Evolutionary conservation across 2,113 vertebrate species (phyloP), one percentile per base, ranked within the genome.

Genomic region (Equus quagga): DNA sequence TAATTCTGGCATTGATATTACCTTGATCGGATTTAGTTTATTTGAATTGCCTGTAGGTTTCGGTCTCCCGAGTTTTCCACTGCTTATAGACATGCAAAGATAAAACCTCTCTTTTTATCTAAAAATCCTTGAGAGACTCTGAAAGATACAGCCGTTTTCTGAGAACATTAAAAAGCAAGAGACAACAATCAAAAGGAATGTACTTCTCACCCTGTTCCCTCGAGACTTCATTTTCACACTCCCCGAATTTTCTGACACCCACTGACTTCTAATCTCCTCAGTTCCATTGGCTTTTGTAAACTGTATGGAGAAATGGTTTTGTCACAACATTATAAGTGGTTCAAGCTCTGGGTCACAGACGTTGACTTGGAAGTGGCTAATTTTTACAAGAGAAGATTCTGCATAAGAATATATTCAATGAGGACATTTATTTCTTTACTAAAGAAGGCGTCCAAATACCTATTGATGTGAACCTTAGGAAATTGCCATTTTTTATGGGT

Each of bases 11-110:
- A 99, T 99, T 99, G 99, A 99, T 98, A 99, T 99, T 99, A 99
- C 99, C 99, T 99, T 99, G 99, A 99, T 99, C 99, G 99, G 98
- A 99, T 99, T 99, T 99, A 99, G 99, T 99, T 99, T 99, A 99
- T 99, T 99, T 99, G 98, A 99, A 99, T 99, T 99, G 99, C 99
- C 99, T 99, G 98, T 99, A 99, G 99, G 99, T 99, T 99, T 99
- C 97, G 99, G 98, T 99, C 99, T 99, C 99, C 23, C 7, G 98
- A 99, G 98, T 99, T 99, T 99, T 99, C 98, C 98, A 97, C 98
- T 99, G 98, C 98, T 99, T 99, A 98, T 99, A 99, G 98, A 99
- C 98, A 99, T 98, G 99, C 98, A 99, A 99, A 99, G 99, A 99
- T 99, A 99, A 99, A 98, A 98, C 99, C 99, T 98, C 98, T 98